These are phyloP conservation scores for Mastomys natalensis DNA, from an alignment of 2,113 vertebrate genomes.

Conservation along the genomic window DNA sequence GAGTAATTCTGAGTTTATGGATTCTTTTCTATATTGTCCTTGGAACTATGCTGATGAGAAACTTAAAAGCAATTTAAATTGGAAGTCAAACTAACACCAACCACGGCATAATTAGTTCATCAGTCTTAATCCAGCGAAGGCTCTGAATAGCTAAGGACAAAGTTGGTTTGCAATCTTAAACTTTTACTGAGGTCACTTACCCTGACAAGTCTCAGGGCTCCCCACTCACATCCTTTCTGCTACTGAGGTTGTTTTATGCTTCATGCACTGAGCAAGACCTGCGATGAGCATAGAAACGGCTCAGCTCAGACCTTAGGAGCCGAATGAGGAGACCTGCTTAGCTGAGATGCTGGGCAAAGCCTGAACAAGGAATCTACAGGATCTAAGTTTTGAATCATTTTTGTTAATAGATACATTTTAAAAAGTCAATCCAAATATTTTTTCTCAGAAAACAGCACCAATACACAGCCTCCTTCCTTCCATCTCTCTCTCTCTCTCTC, in stretches of 20 bases:
- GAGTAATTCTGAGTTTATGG: conserved; percentile 2
- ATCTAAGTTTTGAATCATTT: not conserved
- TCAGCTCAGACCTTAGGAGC: not conserved
- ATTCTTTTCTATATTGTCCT: not conserved
- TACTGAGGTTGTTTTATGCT: not conserved
- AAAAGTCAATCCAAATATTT: not conserved
- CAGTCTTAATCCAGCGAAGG: not conserved
- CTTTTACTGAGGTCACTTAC: conserved; percentile 15
- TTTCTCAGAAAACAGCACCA: not conserved
- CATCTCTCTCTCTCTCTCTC: too few relatives aligned
- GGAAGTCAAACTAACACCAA: conserved; percentile 17
- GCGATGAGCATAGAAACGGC: not conserved
- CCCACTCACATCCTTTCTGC: conserved; percentile 1
- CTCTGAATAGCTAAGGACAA: conserved; percentile 20
- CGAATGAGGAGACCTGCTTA: not conserved
- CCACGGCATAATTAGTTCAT: not conserved
- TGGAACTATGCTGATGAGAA: conserved; percentile 23
- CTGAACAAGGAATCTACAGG: not conserved
- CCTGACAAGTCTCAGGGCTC: not conserved
- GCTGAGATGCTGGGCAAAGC: not conserved
- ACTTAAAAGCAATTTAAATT: conserved; percentile 36
- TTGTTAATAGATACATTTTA: not conserved
- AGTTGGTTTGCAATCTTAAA: not conserved
- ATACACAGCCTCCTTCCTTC: not conserved
- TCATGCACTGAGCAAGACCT: conserved; percentile 12